Percentiles rank a stretch among this genome's conserved stretches.
phyloP scores from a whole-genome alignment of 2,888 invertebrate genomes.

The Tipula vernalis region DNA sequence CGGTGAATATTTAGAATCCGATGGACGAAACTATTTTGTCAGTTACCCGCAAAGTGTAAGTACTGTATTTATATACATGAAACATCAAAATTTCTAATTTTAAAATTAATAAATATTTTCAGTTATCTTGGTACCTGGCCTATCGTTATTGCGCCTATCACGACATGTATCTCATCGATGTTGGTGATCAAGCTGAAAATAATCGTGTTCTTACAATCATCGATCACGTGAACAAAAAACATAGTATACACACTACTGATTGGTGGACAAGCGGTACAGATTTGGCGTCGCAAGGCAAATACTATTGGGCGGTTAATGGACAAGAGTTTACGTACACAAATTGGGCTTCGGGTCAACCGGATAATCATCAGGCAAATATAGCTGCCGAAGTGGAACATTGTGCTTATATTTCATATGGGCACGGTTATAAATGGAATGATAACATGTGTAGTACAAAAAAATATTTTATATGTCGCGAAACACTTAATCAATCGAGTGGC shows the following conservation, averaged over 20 bases:
- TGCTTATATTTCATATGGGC: background rate
- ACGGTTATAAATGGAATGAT: background rate
- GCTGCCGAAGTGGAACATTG: background rate
- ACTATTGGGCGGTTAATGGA: background rate
- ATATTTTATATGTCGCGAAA: background rate
- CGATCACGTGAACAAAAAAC: background rate
- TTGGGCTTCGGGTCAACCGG: background rate
- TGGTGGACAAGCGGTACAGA: background rate
- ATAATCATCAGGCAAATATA: background rate
- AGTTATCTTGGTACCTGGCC: background rate
- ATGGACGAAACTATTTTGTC: background rate
- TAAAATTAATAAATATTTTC: background rate
- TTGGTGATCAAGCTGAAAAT: background rate
- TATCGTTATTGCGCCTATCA: background rate
- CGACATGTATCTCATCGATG: background rate
- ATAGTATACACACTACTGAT: background rate
- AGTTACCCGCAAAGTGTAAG: background rate
- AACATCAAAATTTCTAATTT: background rate
- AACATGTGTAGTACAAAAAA: background rate
- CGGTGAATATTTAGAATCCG: background rate
- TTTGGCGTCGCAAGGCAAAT: background rate
- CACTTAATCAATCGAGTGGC: background rate
- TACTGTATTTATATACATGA: background rate
- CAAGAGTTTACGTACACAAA: background rate
- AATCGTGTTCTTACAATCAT: background rate